phyloP scores from a whole-genome alignment of 2,888 invertebrate genomes.

The Anoplius nigerrimus region DNA sequence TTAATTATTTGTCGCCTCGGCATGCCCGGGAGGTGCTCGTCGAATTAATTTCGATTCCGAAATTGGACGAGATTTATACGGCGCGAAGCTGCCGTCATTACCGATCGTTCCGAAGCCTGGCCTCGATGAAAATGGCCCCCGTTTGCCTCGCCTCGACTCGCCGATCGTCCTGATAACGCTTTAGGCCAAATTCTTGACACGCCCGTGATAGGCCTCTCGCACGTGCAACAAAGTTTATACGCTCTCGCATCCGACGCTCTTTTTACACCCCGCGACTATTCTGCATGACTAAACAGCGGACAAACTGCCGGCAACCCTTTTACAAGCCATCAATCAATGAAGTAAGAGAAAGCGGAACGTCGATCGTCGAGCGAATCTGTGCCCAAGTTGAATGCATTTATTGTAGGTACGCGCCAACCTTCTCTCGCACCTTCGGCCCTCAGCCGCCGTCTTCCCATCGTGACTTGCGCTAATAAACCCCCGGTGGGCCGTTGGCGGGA shows the following conservation, averaged over 20 bases:
- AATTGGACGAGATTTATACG: too few species aligned
- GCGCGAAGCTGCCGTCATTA: too few species aligned
- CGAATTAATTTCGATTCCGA: too few species aligned
- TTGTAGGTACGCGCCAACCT: too few species aligned
- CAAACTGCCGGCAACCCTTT: conserved; percentile 65
- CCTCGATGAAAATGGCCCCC: too few species aligned
- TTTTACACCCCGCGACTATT: conserved; percentile 49
- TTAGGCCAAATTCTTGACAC: too few species aligned
- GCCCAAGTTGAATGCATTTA: conserved; percentile 24
- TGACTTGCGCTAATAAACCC: conserved; percentile 71
- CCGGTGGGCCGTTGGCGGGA: conserved; percentile 43
- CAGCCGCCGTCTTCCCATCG: conserved; percentile 57
- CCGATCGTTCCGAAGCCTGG: too few species aligned
- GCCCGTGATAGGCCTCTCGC: too few species aligned
- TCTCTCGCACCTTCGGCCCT: conserved; percentile 16
- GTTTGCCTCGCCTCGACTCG: too few species aligned
- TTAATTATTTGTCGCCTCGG: too few species aligned
- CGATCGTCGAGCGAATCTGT: conserved; percentile 54
- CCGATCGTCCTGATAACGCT: too few species aligned
- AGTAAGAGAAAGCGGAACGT: conserved; percentile 47
- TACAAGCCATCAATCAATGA: conserved; percentile 72
- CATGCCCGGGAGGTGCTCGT: too few species aligned
- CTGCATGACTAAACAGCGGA: conserved; percentile 67
- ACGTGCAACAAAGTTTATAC: not conserved
- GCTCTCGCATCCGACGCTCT: not conserved